Evolutionary conservation across 2,888 invertebrate species (phyloP).

Genomic region (Didymodactylos carnosus): DNA sequence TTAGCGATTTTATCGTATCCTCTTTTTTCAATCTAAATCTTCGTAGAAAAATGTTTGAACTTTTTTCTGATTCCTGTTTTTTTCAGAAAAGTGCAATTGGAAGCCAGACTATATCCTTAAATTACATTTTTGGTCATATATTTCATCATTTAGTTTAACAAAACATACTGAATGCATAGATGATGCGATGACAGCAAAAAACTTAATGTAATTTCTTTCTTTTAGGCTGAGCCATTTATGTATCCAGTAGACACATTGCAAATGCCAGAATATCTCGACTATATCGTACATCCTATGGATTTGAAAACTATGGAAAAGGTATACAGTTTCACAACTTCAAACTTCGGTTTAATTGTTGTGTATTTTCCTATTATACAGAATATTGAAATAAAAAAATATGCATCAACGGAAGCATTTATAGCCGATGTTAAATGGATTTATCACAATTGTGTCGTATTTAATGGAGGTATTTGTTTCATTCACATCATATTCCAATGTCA

Average conservation of each 20-base stretch:
- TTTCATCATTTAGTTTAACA: too few relatives aligned
- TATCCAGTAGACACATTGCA: constrained; percentile 50
- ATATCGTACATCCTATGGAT: constrained; percentile 69
- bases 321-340: constrained; percentile 4
- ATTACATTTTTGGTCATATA: too few relatives aligned
- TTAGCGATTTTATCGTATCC: too few relatives aligned
- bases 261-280: constrained; percentile 58
- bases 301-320: constrained; percentile 48
- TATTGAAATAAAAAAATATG: constrained; percentile 53
- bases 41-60: too few relatives aligned
- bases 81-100: too few relatives aligned
- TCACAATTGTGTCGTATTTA: constrained; percentile 74
- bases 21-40: too few relatives aligned
- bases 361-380: constrained; percentile 37
- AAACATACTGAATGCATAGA: too few relatives aligned
- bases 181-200: too few relatives aligned
- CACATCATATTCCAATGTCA: too few relatives aligned
- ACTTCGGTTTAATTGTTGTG: background rate
- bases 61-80: too few relatives aligned
- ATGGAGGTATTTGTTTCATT: constrained; percentile 67
- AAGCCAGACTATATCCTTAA: too few relatives aligned
- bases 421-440: constrained; percentile 78
- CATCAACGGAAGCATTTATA: constrained; percentile 66
- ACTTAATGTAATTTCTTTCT: constrained; percentile 17
- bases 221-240: constrained; percentile 56